Evolutionary conservation across 2,797 vertebrate species (phyloP).

Genomic region (Otolemur crassicaudatus): DNA sequence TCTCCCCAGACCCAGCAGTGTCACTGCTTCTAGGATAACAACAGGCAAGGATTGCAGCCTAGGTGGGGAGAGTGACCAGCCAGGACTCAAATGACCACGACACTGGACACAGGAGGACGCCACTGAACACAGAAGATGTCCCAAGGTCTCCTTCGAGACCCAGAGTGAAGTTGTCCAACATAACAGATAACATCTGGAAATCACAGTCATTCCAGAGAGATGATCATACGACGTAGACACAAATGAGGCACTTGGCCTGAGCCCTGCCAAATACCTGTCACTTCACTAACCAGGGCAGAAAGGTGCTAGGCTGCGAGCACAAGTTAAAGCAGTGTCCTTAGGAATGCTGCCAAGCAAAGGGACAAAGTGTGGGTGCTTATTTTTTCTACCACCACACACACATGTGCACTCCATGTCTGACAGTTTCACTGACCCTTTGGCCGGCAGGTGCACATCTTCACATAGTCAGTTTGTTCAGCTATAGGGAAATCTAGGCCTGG

Average conservation of each 20-base stretch:
- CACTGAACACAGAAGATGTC: neutral
- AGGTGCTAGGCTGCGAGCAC: neutral
- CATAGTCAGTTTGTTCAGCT: neutral
- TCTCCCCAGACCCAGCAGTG: neutral
- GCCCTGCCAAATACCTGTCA: neutral
- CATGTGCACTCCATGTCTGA: neutral
- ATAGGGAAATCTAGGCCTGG: neutral
- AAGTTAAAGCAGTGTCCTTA: neutral
- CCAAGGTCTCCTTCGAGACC: neutral
- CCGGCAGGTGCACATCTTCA: neutral
- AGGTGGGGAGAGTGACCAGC: neutral
- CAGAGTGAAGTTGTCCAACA: neutral
- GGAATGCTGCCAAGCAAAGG: neutral
- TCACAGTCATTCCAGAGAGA: neutral
- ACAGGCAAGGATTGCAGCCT: neutral
- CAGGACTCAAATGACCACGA: neutral
- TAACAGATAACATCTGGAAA: neutral
- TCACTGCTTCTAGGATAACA: neutral
- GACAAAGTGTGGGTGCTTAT: neutral
- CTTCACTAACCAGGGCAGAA: neutral
- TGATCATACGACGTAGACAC: neutral
- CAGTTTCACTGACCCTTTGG: neutral
- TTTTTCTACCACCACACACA: neutral
- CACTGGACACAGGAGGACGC: accelerated
- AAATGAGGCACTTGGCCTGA: neutral